A percentile compares a stretch with the other conserved stretches of the same genome.
Conservation (phyloP, 1,140 invertebrate species). For the Muscidifurax raptorellus region DNA sequence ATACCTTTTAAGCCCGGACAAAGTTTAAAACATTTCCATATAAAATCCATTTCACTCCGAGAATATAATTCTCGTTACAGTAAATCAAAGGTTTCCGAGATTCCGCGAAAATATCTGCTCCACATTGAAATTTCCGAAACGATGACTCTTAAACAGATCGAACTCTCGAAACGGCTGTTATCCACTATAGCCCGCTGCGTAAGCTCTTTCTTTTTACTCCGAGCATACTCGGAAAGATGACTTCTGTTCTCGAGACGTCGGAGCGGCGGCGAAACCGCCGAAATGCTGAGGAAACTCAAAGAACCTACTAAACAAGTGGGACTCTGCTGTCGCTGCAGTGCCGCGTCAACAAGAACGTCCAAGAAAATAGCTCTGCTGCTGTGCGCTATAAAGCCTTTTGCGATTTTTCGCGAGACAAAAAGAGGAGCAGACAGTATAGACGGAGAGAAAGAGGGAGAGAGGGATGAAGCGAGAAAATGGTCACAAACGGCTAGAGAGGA, state of each 20-base stretch:
- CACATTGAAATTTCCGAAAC: neutral
- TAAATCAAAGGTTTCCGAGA: neutral
- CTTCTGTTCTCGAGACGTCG: neutral
- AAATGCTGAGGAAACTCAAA: neutral
- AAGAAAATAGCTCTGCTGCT: neutral
- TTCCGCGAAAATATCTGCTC: neutral
- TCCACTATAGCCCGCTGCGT: neutral
- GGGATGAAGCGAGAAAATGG: neutral
- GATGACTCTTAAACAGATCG: neutral
- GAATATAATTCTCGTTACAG: neutral
- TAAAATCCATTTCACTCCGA: neutral
- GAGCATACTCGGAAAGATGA: neutral
- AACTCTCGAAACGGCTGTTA: neutral
- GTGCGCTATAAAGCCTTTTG: neutral
- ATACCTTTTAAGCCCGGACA: too few relatives aligned
- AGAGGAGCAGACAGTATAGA: neutral
- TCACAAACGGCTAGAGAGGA: neutral
- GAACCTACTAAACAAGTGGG: neutral
- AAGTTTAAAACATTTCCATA: too few relatives aligned
- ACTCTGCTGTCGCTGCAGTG: neutral
- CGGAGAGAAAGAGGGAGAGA: neutral
- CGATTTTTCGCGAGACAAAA: neutral
- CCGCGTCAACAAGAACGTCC: neutral
- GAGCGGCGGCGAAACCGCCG: neutral
- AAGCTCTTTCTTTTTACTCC: too few relatives aligned